Conservation (phyloP, 2,113 vertebrate species). For the Silurus glanis region DNA sequence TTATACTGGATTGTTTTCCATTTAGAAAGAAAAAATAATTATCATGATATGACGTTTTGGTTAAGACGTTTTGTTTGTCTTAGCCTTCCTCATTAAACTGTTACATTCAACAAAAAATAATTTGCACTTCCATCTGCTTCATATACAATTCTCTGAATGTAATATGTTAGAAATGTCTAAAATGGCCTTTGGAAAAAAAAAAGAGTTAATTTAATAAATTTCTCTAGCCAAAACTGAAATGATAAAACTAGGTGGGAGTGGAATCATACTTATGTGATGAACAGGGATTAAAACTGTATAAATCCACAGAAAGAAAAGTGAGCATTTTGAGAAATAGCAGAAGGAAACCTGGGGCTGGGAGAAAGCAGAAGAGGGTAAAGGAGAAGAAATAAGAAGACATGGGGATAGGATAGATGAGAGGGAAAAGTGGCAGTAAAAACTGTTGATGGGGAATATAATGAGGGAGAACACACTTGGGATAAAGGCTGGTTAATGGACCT, state of each 20-base stretch:
- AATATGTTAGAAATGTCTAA: background rate
- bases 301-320: background rate
- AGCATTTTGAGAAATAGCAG: background rate
- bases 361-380: background rate
- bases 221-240: background rate
- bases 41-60: too few relatives aligned
- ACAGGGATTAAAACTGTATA: background rate
- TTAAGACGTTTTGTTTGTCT: too few relatives aligned
- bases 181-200: background rate
- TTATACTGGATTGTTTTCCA: background rate
- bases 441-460: conserved; percentile 16
- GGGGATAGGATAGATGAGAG: background rate
- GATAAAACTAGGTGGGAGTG: background rate
- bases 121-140: too few relatives aligned
- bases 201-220: background rate
- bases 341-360: background rate
- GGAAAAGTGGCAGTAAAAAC: conserved; percentile 11
- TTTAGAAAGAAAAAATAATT: background rate
- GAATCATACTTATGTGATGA: background rate
- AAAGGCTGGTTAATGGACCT: conserved; percentile 43
- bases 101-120: background rate
- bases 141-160: too few relatives aligned
- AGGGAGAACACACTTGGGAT: conserved; percentile 31
- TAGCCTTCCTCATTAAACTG: background rate
- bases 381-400: background rate